phyloP scores from a whole-genome alignment of 1,140 invertebrate species.

The Penaeus chinensis region DNA sequence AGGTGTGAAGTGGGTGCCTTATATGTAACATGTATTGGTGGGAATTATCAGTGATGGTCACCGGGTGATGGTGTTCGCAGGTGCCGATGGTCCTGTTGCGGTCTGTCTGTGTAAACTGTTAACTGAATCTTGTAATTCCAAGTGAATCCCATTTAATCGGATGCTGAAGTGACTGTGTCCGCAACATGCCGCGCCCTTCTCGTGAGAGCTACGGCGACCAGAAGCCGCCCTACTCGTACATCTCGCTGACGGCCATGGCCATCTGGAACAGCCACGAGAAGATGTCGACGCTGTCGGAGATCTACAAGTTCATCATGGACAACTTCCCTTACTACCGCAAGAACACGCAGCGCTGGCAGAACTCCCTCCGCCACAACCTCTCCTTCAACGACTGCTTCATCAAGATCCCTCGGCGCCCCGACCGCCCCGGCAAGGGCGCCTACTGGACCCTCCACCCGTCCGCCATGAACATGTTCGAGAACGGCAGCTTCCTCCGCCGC shows the following conservation, averaged over 20 bases:
- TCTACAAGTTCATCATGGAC: conserved; percentile 93
- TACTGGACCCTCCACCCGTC: conserved; percentile 85
- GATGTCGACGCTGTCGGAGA: conserved; percentile 93
- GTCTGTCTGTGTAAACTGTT: background rate
- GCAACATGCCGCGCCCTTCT: conserved; percentile 86
- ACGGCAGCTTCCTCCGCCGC: conserved; percentile 53
- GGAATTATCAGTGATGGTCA: conserved; percentile 29
- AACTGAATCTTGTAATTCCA: conserved; percentile 12
- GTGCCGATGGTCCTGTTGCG: conserved; percentile 8
- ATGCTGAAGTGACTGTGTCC: conserved; percentile 25
- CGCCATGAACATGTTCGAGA: conserved; percentile 60
- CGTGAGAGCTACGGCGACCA: conserved; percentile 94
- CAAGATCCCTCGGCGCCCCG: conserved; percentile 79
- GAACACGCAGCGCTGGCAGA: conserved; percentile 90
- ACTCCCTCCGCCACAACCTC: conserved; percentile 87
- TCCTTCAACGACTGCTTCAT: conserved; percentile 80
- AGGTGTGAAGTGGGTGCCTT: conserved; percentile 40
- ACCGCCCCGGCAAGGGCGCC: conserved; percentile 89
- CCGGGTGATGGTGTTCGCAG: conserved; percentile 36
- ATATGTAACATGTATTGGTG: conserved; percentile 32
- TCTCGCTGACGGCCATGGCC: conserved; percentile 96
- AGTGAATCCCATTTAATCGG: conserved; percentile 3
- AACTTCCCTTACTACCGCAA: conserved; percentile 90
- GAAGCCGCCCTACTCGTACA: conserved; percentile 97
- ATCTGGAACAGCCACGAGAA: conserved; percentile 94